Base-by-base conservation (phyloP, 2,113 vertebrate species). In the Urocitellus parryii region DNA sequence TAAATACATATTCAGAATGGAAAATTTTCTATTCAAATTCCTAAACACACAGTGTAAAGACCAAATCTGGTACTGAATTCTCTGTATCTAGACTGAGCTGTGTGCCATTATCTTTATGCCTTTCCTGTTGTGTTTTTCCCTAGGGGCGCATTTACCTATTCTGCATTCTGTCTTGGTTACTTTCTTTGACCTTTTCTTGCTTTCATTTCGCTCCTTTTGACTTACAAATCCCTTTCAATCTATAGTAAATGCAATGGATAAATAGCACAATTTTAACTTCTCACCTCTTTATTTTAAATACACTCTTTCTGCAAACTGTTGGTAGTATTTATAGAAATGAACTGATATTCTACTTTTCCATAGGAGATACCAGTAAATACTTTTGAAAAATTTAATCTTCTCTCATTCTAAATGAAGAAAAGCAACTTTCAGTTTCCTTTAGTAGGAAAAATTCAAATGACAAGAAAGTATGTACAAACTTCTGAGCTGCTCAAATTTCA, bases 161-260 rank as follows among this genome's bases (percentile, higher is more conserved):
- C 45, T 96, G 82, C 91, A 96, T 97, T 97, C 89, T 84, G n/a
- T 90, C 76, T 84, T 84, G 48, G 95, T 96, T 93, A 95, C 89
- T 95, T 96, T 96, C 72, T 94, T 96, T 97, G 96, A 97, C 95
- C 94, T 97, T 97, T 96, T 90, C 94, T 91, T 87, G 94, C 82
- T 96, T 97, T 97, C 91, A 97, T 97, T 97, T 97, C 8, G 5
- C 86, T 95, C 32, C 77, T 95, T 97, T 97, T 97, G 85, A 92
- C 92, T 97, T 96, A 96, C 88, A 97, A 97, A 96, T 98, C 96
- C 78, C 76, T 97, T 97, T 97, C 95, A 96, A 97, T 97, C 86
- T 97, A 97, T 97, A 97, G 89, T 79, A 97, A 97, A 96, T 95
- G 92, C 90, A 90, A 83, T 96, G 91, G 93, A 96, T 96, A 97